phyloP scores from a whole-genome alignment of 2,888 invertebrate genomes.

The Cheilosia pagana region DNA sequence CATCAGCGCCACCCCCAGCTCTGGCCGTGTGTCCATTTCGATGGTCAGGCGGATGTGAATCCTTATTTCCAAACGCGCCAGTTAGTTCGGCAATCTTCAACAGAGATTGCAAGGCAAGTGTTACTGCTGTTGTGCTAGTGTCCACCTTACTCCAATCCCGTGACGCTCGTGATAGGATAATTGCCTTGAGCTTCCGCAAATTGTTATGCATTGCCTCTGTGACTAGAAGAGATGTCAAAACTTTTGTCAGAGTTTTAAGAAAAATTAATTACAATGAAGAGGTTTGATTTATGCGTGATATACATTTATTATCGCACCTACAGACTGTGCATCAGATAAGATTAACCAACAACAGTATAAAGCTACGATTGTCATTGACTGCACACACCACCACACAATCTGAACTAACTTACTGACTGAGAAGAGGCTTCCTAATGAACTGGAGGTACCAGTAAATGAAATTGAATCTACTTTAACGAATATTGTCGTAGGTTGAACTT shows the following conservation, averaged over 20 bases:
- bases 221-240: constrained; percentile 36
- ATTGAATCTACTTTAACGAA: constrained; percentile 58
- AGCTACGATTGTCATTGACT: constrained; percentile 32
- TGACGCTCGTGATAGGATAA: constrained; percentile 80
- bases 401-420: constrained; percentile 43
- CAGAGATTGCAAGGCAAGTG: constrained; percentile 82
- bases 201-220: constrained; percentile 82
- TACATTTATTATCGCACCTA: constrained; percentile 34
- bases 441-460: constrained; percentile 62
- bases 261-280: constrained; percentile 10
- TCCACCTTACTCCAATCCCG: constrained; percentile 80
- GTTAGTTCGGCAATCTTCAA: constrained; percentile 82
- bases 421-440: constrained; percentile 60
- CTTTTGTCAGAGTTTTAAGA: constrained; percentile 20
- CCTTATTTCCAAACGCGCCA: constrained; percentile 39
- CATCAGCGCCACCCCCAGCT: constrained; percentile 33
- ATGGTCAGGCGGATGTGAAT: constrained; percentile 56
- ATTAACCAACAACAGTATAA: constrained; percentile 48
- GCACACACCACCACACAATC: constrained; percentile 44
- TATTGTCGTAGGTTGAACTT: constrained; percentile 74
- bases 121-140: constrained; percentile 76
- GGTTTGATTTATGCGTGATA: constrained; percentile 6
- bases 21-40: constrained; percentile 74
- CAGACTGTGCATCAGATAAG: constrained; percentile 66
- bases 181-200: constrained; percentile 80